Evolutionary conservation across 1,140 invertebrate species (phyloP), one percentile per base, ranked within the genome.

Genomic region (Bombus fervidus): DNA sequence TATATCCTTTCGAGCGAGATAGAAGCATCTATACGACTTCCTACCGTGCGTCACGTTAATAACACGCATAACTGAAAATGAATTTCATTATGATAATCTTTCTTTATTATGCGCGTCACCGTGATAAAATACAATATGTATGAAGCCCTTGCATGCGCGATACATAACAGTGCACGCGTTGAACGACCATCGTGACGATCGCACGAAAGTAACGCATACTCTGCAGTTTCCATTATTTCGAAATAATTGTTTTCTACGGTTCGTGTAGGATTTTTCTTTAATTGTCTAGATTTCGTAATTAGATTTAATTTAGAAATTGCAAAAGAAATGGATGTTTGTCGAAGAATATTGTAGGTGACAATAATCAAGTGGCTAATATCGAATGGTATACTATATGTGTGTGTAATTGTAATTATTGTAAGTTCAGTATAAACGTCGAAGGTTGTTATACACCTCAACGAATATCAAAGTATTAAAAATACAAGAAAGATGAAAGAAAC

Each of bases 11-110:
- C n/a, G 3, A 57, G 47, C 47, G 37, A 82, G 47, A 25, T 64
- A 69, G 22, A 37, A 43, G 13, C 43, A 2, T 13, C 31, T 83
- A 72, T 86, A 71, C 68, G 18, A 43, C 39, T 81, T 82, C 79
- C 79, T 82, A 59, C 69, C 39, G 22, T 41, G 37, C 25, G 5
- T 57, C 71, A 22, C 43, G 72, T 81, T 68, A 64, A 57, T 66
- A 39, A n/a, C 34, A 69, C n/a, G 62, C 47, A 71, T 34, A 28
- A n/a, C 18, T 75, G 80, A 41, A 86, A 86, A 86, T 85, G 78
- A 81, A 85, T 86, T 83, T 72, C 81, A 78, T 86, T 86, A 84
- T 82, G 85, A 53, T 86, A 86, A 86, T 83, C 37, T 66, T 72
- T 78, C 68, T 83, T 78, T 78, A 86, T 83, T 78, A 83, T 34